A percentile compares a stretch with the other conserved stretches of the same genome.
phyloP scores from a whole-genome alignment of 2,888 invertebrate species.

The Tenodera sinensis region DNA sequence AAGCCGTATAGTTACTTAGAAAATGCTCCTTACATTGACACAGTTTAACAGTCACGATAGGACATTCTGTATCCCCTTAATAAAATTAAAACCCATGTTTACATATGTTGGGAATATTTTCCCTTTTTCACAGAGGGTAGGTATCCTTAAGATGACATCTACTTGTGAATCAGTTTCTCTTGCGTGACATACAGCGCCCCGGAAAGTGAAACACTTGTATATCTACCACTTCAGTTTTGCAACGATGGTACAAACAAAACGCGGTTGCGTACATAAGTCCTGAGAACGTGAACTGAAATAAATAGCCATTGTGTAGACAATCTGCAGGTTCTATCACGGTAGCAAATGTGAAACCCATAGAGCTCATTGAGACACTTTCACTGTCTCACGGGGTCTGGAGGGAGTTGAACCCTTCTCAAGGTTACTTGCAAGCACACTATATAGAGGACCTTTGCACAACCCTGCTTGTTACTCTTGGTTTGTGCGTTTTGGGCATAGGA shows the following conservation, averaged over 20 bases:
- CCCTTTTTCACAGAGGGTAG: too few species aligned
- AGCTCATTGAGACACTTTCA: conserved; percentile 25
- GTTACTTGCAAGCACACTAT: conserved; percentile 20
- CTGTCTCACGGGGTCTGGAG: conserved; percentile 24
- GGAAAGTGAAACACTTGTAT: not conserved
- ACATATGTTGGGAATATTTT: too few species aligned
- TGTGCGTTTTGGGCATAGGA: not conserved
- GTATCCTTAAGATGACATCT: too few species aligned
- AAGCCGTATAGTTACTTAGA: too few species aligned
- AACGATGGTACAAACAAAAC: not conserved
- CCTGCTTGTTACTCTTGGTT: not conserved
- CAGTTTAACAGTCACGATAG: too few species aligned
- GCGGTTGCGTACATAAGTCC: not conserved
- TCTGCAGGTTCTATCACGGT: not conserved
- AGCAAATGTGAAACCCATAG: conserved; percentile 16
- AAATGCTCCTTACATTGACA: too few species aligned
- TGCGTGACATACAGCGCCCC: not conserved
- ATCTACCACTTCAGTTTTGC: not conserved
- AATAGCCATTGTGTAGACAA: not conserved
- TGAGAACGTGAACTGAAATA: conserved; percentile 1
- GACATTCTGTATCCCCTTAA: too few species aligned
- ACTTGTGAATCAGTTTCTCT: not conserved
- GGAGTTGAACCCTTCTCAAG: conserved; percentile 6
- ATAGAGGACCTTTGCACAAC: conserved; percentile 15
- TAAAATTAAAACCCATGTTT: too few species aligned